Base-by-base conservation (phyloP, 2,888 invertebrate species). In the Malthinus seriepunctatus region DNA sequence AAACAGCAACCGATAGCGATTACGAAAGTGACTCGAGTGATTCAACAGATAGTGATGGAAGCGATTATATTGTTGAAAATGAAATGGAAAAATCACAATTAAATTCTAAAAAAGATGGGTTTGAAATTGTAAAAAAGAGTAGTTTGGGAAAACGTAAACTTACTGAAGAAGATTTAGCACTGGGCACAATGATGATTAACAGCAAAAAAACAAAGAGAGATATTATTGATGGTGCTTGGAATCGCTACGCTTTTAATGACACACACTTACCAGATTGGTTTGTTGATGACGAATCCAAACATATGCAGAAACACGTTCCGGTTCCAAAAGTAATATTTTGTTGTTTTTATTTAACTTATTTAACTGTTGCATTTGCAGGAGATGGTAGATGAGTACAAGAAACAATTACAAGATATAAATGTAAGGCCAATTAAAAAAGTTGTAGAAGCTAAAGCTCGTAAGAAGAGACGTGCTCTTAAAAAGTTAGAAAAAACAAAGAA, bases 381-480 rank as follows among this genome's bases (percentile, higher is more conserved):
- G 78, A 82, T 93, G 52, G 87, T 93, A 0, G 87, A 91, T 37
- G 92, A 95, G 71, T 97, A 97, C 76, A 88, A 89, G 68, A 90
- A 90, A 65, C 85, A 87, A 68, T 79, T 91, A 9, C 84, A 89
- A 75, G 97, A 95, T 66, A 87, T 99, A 35, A 95, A 99, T 79
- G 91, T 91, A 0, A 84, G 96, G 61, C 96, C 99, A 9, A 96
- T 98, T 62, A 99, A 98, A 81, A 99, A 99, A 80, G 93, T 99
- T 0, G 87, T 96, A 67, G 97, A 99, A 81, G 99, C 99, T 0
- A 98, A 96, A 80, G 95, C 96, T 0, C 88, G 99, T 54, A 99
- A 98, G 85, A 96, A 97, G 88, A 90, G 88, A 78, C 90, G 95
- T 65, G 89, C 91, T 63, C 76, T 92, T 58, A 90, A 87, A 72